These are phyloP conservation scores for Smithornis capensis DNA, from an alignment of 2,113 vertebrate species.

Conservation along the genomic window DNA sequence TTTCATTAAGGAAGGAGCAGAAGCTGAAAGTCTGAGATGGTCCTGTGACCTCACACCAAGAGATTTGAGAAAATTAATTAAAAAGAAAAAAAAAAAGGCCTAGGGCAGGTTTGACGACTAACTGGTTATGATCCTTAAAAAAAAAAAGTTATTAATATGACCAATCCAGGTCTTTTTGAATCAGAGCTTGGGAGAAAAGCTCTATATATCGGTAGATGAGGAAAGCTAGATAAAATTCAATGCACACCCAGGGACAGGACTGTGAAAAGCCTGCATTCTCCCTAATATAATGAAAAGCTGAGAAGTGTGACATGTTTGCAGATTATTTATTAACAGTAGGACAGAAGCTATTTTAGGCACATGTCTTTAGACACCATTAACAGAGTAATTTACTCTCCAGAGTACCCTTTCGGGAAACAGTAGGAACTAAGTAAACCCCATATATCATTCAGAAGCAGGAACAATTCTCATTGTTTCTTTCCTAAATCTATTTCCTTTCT, in stretches of 20 bases:
- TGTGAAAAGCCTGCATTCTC: background rate
- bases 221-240: background rate
- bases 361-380: conserved; percentile 58
- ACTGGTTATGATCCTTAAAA: accelerated
- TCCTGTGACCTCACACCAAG: background rate
- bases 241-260: background rate
- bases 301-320: conserved; percentile 24
- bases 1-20: background rate
- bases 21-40: background rate
- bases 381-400: conserved; percentile 54
- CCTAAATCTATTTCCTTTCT: conserved; percentile 56
- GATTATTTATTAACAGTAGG: conserved; percentile 52
- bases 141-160: background rate
- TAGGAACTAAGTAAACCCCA: conserved; percentile 58
- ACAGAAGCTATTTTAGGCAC: conserved; percentile 38
- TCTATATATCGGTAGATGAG: background rate
- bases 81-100: too few species aligned
- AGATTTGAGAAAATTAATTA: background rate
- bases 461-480: conserved; percentile 57
- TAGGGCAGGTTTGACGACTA: background rate
- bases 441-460: conserved; percentile 50
- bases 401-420: conserved; percentile 60
- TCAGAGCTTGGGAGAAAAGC: background rate
- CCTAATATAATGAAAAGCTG: conserved; percentile 8
- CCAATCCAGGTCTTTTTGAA: background rate